phyloP scores from a whole-genome alignment of 1,140 invertebrate species.

The Dryas iulia region DNA sequence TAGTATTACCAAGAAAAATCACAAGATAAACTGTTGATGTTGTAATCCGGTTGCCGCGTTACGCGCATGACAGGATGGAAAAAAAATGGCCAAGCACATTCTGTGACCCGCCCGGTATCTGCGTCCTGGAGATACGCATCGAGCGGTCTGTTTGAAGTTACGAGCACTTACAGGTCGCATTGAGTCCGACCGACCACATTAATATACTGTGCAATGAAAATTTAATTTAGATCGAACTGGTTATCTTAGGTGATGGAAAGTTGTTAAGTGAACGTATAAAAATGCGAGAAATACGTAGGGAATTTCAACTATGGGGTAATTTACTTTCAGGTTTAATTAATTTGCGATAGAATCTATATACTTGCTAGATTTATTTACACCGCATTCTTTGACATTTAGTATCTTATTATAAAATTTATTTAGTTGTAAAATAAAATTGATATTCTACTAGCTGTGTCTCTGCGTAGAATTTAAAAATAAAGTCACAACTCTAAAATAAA shows the following conservation, averaged over 20 bases:
- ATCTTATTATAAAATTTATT: no score
- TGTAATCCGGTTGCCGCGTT: constrained; percentile 34
- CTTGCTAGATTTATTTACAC: background rate
- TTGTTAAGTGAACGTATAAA: background rate
- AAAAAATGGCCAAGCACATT: constrained; percentile 17
- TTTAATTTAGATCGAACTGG: background rate
- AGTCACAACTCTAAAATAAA: no score
- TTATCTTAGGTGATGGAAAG: background rate
- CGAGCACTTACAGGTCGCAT: constrained; percentile 18
- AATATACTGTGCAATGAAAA: background rate
- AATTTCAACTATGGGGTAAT: background rate
- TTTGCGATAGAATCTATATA: no score
- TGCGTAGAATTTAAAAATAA: no score
- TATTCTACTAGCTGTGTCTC: no score
- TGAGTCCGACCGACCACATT: constrained; percentile 8
- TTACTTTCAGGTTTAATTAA: no score
- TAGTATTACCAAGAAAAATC: background rate
- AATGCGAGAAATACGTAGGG: background rate
- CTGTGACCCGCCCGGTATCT: constrained; percentile 36
- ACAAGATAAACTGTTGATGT: constrained; percentile 12
- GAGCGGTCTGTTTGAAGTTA: constrained; percentile 36
- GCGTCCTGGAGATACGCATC: constrained; percentile 31
- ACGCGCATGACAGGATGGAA: constrained; percentile 25
- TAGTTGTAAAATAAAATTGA: no score
- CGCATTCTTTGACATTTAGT: background rate